Evolutionary conservation across 2,888 invertebrate genomes (phyloP).

Genomic region (Prenolepis imparis): DNA sequence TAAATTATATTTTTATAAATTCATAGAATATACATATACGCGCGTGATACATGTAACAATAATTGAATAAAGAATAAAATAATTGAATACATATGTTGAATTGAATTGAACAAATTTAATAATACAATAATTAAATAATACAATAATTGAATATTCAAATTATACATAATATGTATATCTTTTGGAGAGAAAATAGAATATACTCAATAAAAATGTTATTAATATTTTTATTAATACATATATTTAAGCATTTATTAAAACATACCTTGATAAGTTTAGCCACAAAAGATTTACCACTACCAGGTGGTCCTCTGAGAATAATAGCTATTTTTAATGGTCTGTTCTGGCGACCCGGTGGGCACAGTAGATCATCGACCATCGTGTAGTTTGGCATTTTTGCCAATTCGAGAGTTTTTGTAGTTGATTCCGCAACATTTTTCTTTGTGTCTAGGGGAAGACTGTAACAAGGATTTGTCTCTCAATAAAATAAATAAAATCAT

Average conservation of each 20-base stretch:
- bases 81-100: no score
- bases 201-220: background rate
- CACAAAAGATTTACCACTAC: conserved; percentile 97
- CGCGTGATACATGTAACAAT: background rate
- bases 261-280: conserved; percentile 94
- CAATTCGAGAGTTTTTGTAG: conserved; percentile 81
- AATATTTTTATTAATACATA: background rate
- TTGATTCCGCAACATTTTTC: conserved; percentile 73
- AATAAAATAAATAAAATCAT: conserved; percentile 34
- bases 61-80: background rate
- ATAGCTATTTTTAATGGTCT: conserved; percentile 94
- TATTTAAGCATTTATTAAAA: conserved; percentile 2
- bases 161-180: background rate
- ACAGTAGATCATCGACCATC: conserved; percentile 94
- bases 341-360: conserved; percentile 92
- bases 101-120: no score
- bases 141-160: background rate
- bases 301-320: conserved; percentile 96
- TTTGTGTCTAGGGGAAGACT: conserved; percentile 73
- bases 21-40: background rate
- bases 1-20: conserved; percentile 1
- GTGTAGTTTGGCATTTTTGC: conserved; percentile 86
- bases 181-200: background rate
- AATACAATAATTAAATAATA: background rate
- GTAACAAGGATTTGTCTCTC: conserved; percentile 63